Conservation (phyloP, 2,797 vertebrate species). For the Setipinna tenuifilis region DNA sequence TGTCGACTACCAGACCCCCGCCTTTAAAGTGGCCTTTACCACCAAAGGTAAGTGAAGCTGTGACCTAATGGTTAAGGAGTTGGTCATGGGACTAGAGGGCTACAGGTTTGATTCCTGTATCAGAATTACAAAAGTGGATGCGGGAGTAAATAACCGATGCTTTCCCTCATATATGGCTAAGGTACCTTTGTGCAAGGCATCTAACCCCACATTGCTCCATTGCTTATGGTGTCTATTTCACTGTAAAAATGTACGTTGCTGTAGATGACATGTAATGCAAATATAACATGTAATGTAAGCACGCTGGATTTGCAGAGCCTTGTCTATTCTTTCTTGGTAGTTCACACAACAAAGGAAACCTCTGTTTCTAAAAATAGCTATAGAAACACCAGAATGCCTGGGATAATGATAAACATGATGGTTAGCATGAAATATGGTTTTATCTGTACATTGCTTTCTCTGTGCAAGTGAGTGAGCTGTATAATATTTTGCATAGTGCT, state of each 20-base stretch:
- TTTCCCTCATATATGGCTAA: too few species aligned
- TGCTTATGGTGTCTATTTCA: too few species aligned
- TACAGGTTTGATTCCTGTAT: too few species aligned
- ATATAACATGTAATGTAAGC: too few species aligned
- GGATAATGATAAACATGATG: neutral
- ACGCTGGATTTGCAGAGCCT: neutral
- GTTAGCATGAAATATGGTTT: neutral
- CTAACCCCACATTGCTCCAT: too few species aligned
- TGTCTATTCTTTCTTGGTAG: neutral
- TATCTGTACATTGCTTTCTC: neutral
- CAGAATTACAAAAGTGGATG: too few species aligned
- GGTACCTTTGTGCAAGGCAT: too few species aligned
- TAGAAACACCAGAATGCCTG: neutral
- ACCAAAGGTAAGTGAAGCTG: constrained; percentile 71
- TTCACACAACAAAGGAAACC: neutral
- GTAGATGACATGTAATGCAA: too few species aligned
- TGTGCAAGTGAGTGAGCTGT: neutral
- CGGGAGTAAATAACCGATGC: too few species aligned
- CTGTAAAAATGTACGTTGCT: too few species aligned
- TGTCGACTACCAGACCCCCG: constrained; percentile 72
- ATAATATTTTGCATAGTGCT: neutral
- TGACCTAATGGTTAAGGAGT: neutral
- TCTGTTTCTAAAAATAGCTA: neutral
- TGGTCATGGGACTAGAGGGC: too few species aligned
- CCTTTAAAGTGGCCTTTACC: constrained; percentile 73